phyloP scores from a whole-genome alignment of 2,888 invertebrate species.

The Cosmia pyralina region DNA sequence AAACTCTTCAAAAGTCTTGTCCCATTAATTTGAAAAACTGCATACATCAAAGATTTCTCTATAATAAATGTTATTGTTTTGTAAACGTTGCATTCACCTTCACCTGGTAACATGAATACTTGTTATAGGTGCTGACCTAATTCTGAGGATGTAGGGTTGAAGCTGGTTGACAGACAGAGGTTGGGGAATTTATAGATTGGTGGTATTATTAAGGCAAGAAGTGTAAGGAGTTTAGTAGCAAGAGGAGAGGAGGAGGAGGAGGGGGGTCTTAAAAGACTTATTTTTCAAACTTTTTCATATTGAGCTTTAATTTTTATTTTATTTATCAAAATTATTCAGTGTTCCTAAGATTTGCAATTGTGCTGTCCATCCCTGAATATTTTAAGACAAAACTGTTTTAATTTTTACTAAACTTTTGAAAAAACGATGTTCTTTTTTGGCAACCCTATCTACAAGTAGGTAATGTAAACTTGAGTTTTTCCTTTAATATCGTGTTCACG shows the following conservation, averaged over 20 bases:
- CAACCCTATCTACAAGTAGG: conserved; percentile 49
- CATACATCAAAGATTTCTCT: conserved; percentile 49
- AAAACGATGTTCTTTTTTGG: background rate
- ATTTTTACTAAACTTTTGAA: background rate
- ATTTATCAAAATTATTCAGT: background rate
- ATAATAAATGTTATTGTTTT: conserved; percentile 56
- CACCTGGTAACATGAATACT: conserved; percentile 64
- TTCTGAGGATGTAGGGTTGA: conserved; percentile 57
- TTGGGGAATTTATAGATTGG: background rate
- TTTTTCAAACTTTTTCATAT: background rate
- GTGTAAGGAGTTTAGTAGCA: background rate
- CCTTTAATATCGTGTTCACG: conserved; percentile 15
- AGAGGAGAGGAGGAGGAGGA: too few relatives aligned
- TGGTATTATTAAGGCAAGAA: background rate
- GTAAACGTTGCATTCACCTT: conserved; percentile 59
- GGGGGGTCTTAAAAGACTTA: background rate
- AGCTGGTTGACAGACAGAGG: background rate
- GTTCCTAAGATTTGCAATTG: background rate
- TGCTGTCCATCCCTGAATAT: background rate
- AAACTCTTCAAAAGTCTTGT: background rate
- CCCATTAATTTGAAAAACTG: conserved; percentile 9
- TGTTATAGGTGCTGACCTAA: conserved; percentile 58
- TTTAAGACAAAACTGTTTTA: background rate
- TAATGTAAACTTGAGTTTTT: conserved; percentile 51
- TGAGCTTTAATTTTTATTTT: background rate